A percentile compares a stretch with the other conserved stretches of the same genome.
Conservation (phyloP, 2,888 invertebrate genomes). For the Clistopyga incitator region DNA sequence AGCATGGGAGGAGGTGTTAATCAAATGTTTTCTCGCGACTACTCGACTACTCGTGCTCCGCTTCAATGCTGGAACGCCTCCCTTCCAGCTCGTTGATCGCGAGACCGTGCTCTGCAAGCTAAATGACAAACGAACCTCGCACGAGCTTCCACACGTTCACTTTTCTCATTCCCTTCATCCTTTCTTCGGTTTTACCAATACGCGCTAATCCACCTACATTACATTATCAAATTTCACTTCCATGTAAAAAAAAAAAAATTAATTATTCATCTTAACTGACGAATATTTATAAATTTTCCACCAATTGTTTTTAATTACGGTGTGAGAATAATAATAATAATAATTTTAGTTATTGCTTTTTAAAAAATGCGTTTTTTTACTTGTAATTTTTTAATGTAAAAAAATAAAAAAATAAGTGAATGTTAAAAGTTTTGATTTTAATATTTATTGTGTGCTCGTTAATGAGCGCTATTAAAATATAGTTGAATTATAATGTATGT, state of each 20-base stretch:
- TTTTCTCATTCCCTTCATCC: constrained; percentile 30
- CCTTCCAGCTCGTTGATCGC: constrained; percentile 53
- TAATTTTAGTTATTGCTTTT: too few species aligned
- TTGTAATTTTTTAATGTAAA: too few species aligned
- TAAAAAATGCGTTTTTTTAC: too few species aligned
- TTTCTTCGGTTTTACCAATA: constrained; percentile 33
- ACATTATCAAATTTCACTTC: constrained; percentile 7
- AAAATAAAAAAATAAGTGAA: too few species aligned
- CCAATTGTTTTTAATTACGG: too few species aligned
- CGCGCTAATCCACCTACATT: constrained; percentile 21
- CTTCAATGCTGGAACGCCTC: constrained; percentile 43
- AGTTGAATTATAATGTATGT: constrained; percentile 22
- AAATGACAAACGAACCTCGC: constrained; percentile 35
- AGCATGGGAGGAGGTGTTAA: constrained; percentile 44
- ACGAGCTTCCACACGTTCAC: constrained; percentile 8
- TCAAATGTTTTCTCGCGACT: constrained; percentile 54
- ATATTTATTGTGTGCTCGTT: constrained; percentile 22
- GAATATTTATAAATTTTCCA: too few species aligned
- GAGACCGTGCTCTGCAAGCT: constrained; percentile 40
- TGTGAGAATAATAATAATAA: too few species aligned
- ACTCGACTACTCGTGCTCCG: constrained; percentile 17
- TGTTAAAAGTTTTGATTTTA: not conserved
- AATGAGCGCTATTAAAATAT: constrained; percentile 15
- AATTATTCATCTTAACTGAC: too few species aligned
- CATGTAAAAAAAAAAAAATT: too few species aligned